Conservation (phyloP, 2,888 invertebrate species). For the Lucinisca nassula region DNA sequence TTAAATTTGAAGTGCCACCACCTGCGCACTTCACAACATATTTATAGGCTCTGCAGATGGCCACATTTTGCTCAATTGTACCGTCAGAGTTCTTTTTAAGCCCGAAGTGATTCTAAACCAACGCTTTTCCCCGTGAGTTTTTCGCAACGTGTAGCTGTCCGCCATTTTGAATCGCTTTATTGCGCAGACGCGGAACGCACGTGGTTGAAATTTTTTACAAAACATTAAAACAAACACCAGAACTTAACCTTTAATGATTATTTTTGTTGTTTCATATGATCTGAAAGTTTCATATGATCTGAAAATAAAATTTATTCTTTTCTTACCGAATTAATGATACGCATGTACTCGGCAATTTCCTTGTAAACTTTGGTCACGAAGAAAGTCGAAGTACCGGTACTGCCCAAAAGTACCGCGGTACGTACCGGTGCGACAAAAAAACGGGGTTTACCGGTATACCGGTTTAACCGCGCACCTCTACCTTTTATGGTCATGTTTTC, state of each 20-base stretch:
- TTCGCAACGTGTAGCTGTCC: background rate
- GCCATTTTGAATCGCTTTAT: background rate
- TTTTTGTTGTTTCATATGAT: background rate
- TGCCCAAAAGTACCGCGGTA: background rate
- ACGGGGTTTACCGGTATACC: background rate
- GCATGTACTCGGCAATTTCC: background rate
- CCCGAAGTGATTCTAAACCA: background rate
- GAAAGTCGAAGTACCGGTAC: background rate
- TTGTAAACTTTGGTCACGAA: background rate
- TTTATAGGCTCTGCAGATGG: background rate
- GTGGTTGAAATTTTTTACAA: background rate
- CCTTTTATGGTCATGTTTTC: no score
- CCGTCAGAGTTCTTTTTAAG: background rate
- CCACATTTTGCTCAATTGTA: background rate
- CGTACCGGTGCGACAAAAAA: background rate
- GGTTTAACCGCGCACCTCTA: background rate
- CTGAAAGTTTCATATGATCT: no score
- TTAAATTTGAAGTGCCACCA: background rate
- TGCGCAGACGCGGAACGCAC: background rate
- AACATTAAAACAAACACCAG: slow-evolving; percentile 1
- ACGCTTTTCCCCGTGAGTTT: background rate
- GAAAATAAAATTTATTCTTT: slow-evolving; percentile 3
- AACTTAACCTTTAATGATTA: background rate
- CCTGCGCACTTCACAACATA: slow-evolving; percentile 3
- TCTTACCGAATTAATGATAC: background rate